These are phyloP conservation scores for Deilephila porcellus DNA, from an alignment of 2,888 invertebrate species.

Conservation along the genomic window DNA sequence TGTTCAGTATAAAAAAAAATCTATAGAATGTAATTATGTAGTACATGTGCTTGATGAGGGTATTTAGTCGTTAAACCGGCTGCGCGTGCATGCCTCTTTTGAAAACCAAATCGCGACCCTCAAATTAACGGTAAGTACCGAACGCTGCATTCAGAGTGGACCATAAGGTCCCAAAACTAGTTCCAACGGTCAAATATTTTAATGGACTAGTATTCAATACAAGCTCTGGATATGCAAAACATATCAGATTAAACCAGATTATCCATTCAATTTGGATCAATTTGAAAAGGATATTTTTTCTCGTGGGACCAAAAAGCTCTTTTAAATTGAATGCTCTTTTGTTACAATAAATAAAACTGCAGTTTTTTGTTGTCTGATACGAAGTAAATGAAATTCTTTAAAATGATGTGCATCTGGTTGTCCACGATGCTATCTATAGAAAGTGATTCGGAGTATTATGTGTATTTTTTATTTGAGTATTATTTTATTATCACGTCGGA, in stretches of 20 bases:
- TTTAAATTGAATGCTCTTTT: neutral
- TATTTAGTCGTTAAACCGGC: conserved; percentile 50
- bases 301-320: neutral
- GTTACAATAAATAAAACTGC: neutral
- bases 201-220: conserved; percentile 4
- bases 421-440: neutral
- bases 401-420: neutral
- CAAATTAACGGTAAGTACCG: conserved; percentile 63
- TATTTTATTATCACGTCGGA: neutral
- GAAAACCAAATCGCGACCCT: conserved; percentile 63
- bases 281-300: neutral
- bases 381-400: neutral
- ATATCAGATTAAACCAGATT: neutral
- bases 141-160: conserved; percentile 57
- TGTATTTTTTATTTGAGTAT: neutral
- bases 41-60: conserved; percentile 38
- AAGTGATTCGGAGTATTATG: neutral
- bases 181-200: conserved; percentile 62
- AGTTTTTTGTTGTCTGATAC: neutral
- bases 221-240: conserved; percentile 5
- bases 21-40: neutral
- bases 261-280: neutral
- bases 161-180: conserved; percentile 57
- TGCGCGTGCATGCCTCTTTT: conserved; percentile 56
- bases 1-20: neutral